These are phyloP conservation scores for Caiman crocodilus DNA, from an alignment of 2,797 vertebrate species.

Conservation along the genomic window DNA sequence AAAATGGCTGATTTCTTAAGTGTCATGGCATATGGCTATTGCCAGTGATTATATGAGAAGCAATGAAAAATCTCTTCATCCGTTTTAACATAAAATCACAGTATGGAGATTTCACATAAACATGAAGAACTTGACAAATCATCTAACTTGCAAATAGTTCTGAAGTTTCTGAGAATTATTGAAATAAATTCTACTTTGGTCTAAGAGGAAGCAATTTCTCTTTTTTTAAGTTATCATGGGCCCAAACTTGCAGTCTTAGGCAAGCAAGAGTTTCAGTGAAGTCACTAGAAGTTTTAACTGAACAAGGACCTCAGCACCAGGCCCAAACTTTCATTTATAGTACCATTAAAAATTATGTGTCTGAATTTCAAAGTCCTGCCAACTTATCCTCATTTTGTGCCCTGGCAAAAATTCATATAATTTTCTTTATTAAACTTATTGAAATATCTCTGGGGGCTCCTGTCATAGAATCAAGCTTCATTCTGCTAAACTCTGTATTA, in stretches of 20 bases:
- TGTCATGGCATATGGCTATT: too few relatives aligned
- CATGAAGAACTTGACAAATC: neutral
- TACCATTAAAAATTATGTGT: neutral
- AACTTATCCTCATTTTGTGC: neutral
- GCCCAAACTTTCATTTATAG: neutral
- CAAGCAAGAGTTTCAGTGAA: neutral
- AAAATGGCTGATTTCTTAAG: fast-evolving
- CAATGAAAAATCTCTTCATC: neutral
- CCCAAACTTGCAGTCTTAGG: neutral
- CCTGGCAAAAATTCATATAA: neutral
- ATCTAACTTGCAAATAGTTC: neutral
- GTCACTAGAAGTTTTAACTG: neutral
- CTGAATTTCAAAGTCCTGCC: neutral
- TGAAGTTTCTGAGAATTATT: neutral
- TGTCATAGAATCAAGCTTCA: neutral
- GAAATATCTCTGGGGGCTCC: neutral
- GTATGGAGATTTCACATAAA: neutral
- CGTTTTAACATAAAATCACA: neutral
- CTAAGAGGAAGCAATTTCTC: fast-evolving
- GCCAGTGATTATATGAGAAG: neutral
- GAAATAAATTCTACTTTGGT: fast-evolving
- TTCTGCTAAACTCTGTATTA: neutral
- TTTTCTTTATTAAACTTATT: neutral
- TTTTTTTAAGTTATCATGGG: neutral
- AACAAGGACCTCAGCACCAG: neutral